Evolutionary conservation across 2,113 vertebrate genomes (phyloP).

Genomic region (Cyprinus carpio): DNA sequence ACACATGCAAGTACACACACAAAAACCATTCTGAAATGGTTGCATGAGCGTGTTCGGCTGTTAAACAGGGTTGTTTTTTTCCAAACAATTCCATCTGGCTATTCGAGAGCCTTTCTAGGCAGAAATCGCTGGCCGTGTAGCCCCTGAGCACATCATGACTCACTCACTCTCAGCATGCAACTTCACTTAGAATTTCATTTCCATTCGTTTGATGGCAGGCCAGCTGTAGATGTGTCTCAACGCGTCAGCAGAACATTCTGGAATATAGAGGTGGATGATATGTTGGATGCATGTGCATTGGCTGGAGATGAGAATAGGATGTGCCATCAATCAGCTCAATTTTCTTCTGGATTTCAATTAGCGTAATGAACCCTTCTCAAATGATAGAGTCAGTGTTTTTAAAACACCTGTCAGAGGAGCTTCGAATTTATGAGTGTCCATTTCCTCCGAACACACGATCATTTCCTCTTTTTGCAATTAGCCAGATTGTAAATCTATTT

Average conservation of each 20-base stretch:
- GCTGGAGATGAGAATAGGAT: too few relatives aligned
- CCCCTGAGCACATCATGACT: conserved; percentile 23
- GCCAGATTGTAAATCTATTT: conserved; percentile 38
- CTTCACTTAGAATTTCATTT: conserved; percentile 2
- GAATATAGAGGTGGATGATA: too few relatives aligned
- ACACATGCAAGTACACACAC: conserved; percentile 13
- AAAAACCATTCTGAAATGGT: conserved; percentile 20
- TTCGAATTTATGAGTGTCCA: conserved; percentile 39
- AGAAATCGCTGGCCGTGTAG: conserved; percentile 9
- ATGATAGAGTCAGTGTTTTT: conserved; percentile 46
- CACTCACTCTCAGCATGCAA: background rate
- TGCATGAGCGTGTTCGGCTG: conserved; percentile 11
- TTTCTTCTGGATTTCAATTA: conserved; percentile 50
- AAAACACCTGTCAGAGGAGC: conserved; percentile 36
- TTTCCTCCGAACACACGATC: conserved; percentile 42
- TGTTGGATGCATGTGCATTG: too few relatives aligned
- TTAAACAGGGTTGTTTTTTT: background rate
- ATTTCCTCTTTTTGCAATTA: conserved; percentile 48
- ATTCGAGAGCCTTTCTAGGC: conserved; percentile 1
- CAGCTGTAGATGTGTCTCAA: conserved; percentile 1
- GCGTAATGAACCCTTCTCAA: conserved; percentile 38
- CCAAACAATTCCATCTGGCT: conserved; percentile 24
- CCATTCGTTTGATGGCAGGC: conserved; percentile 6
- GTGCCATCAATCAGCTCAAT: background rate
- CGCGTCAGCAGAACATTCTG: too few relatives aligned